Evolutionary conservation across 2,113 vertebrate species (phyloP).

Genomic region (Alaudala cheleensis): DNA sequence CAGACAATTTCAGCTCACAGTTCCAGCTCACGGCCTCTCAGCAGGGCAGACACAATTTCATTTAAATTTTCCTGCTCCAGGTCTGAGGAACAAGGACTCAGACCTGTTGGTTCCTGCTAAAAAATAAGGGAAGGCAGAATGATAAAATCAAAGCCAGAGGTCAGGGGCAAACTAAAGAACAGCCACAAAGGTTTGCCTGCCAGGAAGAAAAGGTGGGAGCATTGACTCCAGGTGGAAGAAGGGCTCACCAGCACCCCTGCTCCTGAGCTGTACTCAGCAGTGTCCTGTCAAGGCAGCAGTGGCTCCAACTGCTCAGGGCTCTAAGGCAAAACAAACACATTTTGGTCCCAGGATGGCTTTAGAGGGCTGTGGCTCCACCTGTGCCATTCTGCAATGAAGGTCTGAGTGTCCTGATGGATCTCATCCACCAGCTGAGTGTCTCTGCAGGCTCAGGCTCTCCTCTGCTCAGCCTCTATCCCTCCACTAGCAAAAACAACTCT

Average conservation of each 20-base stretch:
- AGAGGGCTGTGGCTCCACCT: not conserved
- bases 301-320: not conserved
- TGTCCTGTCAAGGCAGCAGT: not conserved
- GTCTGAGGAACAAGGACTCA: not conserved
- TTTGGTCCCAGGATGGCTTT: not conserved
- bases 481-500: not conserved
- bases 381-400: not conserved
- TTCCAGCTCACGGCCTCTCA: not conserved
- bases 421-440: too few relatives aligned
- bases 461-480: fast-evolving
- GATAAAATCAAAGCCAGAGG: not conserved
- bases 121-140: not conserved
- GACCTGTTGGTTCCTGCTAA: not conserved
- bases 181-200: not conserved
- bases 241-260: not conserved
- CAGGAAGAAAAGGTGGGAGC: not conserved
- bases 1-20: not conserved
- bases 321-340: not conserved
- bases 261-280: not conserved
- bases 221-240: not conserved
- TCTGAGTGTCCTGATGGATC: not conserved
- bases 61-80: not conserved
- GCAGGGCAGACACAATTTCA: not conserved
- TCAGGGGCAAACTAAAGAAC: not conserved
- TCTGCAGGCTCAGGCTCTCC: not conserved